Base-by-base conservation (phyloP, 2,113 vertebrate genomes). In the Oxyura jamaicensis region DNA sequence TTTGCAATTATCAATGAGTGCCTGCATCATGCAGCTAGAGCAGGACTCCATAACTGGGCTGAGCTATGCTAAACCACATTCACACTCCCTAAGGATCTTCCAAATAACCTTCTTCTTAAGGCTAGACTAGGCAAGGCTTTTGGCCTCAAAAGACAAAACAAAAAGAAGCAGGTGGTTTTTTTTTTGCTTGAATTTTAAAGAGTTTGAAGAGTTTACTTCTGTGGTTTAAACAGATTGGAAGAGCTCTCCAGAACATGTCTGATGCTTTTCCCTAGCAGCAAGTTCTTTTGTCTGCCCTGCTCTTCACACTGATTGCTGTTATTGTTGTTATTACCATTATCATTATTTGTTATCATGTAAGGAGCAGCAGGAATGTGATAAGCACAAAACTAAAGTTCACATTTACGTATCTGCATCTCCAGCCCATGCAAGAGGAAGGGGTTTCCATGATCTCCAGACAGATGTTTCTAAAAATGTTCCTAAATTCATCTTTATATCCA, bases 1-100 rank as follows among this genome's bases (percentile, higher is more conserved):
- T 97, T 35, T 91, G 76, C 77, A 91, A 93, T 86, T 85, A 83
- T 56, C n/a, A 77, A 76, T 22, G 25, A 28, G 13, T 36, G 62
- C 46, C 84, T 86, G 44, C 72, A 60, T 18, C 53, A 77, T 87
- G 48, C 93, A 58, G 58, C 67, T 78, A 74, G 42, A 91, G 69
- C 11, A 11, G 26, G 23, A 36, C 36, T 31, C 55, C 39, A 35
- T 69, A 81, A 50, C 59, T 75, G 74, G 33, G 15, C 69, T 81
- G 33, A 94, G 42, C 65, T 77, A 56, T 65, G 89, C 71, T 33
- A 77, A 90, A 96, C n/a, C 39, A 55, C 33, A 33, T 22, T 71
- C 87, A 81, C 69, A 33, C 69, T 73, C 74, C 83, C 42, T 46
- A 5, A 72, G 74, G 83, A 62, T 44, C 48, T 74, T 89, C 63